phyloP scores from a whole-genome alignment of 92 coral and sea anemone species.

The Muricea muricata region DNA sequence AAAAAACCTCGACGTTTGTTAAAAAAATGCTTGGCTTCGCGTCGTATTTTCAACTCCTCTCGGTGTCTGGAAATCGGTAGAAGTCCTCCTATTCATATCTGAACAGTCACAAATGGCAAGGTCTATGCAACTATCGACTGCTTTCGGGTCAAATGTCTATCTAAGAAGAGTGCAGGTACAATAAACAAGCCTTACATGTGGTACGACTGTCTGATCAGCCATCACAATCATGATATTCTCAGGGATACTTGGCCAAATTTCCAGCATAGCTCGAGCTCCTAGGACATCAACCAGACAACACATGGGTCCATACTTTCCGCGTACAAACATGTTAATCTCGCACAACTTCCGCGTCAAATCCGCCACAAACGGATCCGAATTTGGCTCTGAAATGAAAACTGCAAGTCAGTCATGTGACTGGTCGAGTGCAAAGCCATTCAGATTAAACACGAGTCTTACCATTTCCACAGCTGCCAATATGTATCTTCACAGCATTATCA shows the following conservation, averaged over 20 bases:
- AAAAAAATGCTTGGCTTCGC: no score
- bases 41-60: no score
- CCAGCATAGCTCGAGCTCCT: conserved; percentile 79
- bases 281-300: conserved; percentile 79
- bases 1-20: no score
- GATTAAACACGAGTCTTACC: conserved; percentile 48
- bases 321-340: conserved; percentile 78
- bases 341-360: conserved; percentile 70
- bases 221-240: conserved; percentile 68
- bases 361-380: conserved; percentile 69
- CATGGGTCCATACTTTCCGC: conserved; percentile 95
- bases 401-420: background rate
- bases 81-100: no score
- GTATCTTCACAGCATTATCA: conserved; percentile 82
- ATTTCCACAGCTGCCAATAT: conserved; percentile 50
- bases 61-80: no score
- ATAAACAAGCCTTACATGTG: conserved; percentile 86
- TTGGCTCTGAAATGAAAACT: conserved; percentile 53
- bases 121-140: no score
- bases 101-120: no score
- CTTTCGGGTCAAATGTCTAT: conserved; percentile 1
- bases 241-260: conserved; percentile 76
- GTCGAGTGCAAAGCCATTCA: no score
- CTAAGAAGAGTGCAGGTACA: no score
- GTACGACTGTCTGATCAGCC: conserved; percentile 75